A percentile compares a stretch with the other conserved stretches of the same genome.
phyloP scores from a whole-genome alignment of 2,113 vertebrate genomes.

The Mormyrus lacerda region DNA sequence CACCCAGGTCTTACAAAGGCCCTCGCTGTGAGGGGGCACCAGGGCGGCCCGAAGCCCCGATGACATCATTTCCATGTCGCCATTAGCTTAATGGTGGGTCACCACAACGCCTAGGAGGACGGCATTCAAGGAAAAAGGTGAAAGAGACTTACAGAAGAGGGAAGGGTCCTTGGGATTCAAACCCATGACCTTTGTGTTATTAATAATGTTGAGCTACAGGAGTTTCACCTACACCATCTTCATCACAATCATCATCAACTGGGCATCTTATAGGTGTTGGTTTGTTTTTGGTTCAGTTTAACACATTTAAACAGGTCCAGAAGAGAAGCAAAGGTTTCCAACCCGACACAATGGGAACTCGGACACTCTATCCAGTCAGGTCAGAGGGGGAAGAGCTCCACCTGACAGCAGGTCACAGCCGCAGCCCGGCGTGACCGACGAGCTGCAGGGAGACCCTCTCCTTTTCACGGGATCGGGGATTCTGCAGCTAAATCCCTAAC shows the following conservation, averaged over 20 bases:
- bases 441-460: neutral
- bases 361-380: neutral
- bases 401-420: neutral
- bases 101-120: neutral
- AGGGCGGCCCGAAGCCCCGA: neutral
- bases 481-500: conserved; percentile 32
- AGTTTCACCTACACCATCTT: neutral
- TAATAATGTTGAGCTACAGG: neutral
- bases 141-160: neutral
- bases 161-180: neutral
- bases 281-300: neutral
- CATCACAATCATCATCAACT: neutral
- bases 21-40: neutral
- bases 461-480: conserved; percentile 19
- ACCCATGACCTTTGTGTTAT: neutral
- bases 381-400: neutral
- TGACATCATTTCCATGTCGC: neutral
- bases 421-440: neutral
- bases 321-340: neutral
- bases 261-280: neutral
- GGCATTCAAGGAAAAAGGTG: neutral
- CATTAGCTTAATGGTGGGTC: neutral
- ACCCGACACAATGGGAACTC: neutral
- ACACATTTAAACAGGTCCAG: neutral
- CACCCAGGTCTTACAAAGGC: neutral